Base-by-base conservation (phyloP, 2,797 vertebrate genomes). In the Hydrolagus colliei region DNA sequence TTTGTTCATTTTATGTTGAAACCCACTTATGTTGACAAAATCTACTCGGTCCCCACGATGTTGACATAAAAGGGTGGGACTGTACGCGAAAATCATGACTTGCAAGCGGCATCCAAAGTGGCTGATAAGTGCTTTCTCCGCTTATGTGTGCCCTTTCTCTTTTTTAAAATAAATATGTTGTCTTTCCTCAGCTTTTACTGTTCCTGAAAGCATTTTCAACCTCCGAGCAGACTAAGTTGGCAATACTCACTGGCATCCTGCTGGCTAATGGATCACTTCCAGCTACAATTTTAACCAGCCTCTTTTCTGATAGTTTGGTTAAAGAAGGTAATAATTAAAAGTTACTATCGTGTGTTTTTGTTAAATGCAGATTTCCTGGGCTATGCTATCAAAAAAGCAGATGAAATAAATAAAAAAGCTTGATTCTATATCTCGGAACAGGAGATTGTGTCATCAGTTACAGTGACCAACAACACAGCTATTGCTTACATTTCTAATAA, bases 151-250 rank as follows among this genome's bases (percentile, higher is more conserved):
- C 12, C 52, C 62, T 85, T 85, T 85, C 41, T 52, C 2, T 14
- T 65, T 61, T 12, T n/a, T 63, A 14, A 61, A 16, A 2, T 59
- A 7, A 86, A 22, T 35, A 63, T 73, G n/a, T 85, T 73, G 62
- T 72, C n/a, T 41, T 71, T 86, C 87, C 87, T 77, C 89, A 97
- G 96, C 94, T 97, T 87, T 93, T 97, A 89, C 94, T 97, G 88
- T 97, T 97, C 91, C 94, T 97, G 89, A 97, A 97, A 93, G 96
- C 95, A 88, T 97, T 97, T 90, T 95, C 93, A 2, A 96, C 96
- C 91, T 92, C 95, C 0, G 96, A 97, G 89, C 96, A 96, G 91
- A 96, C 94, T 74, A 97, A 97, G 89, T 89, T 97, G 90, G 96
- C 96, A 61, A 95, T 96, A 91, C 93, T 97, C 87, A 96, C 95